Evolutionary conservation across 1,140 invertebrate species (phyloP).

Genomic region (Drosophila nannoptera): DNA sequence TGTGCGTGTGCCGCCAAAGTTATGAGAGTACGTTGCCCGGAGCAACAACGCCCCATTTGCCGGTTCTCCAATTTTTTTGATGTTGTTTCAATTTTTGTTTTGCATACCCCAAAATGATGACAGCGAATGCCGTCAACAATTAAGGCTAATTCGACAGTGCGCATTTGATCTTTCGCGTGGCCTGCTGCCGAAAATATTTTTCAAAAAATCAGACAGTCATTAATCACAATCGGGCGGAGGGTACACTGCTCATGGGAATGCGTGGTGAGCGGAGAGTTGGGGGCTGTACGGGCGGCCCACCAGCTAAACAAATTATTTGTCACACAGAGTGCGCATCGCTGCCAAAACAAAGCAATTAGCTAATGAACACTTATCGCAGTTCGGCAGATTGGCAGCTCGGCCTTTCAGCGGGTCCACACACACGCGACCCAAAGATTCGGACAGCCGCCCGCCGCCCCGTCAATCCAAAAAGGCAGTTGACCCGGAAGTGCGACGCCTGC

Average conservation of each 20-base stretch:
- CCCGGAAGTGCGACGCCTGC: constrained; percentile 35
- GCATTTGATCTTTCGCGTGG: constrained; percentile 36
- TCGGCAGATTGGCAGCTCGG: constrained; percentile 1
- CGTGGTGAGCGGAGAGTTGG: background rate
- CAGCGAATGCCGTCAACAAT: constrained; percentile 54
- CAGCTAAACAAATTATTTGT: constrained; percentile 51
- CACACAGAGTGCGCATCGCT: constrained; percentile 40
- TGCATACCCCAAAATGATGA: constrained; percentile 36
- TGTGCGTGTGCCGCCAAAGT: constrained; percentile 33
- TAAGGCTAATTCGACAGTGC: constrained; percentile 62
- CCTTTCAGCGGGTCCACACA: constrained; percentile 15
- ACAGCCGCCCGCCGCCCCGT: constrained; percentile 8
- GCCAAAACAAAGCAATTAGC: constrained; percentile 65
- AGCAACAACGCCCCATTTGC: constrained; percentile 39
- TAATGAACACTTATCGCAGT: constrained; percentile 56
- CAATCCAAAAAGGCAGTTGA: constrained; percentile 28
- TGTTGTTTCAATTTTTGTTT: constrained; percentile 2
- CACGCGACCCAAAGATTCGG: constrained; percentile 23
- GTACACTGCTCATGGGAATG: too few relatives aligned
- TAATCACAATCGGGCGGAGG: constrained; percentile 43
- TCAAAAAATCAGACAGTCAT: constrained; percentile 65
- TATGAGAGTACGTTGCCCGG: constrained; percentile 18
- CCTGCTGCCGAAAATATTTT: constrained; percentile 40
- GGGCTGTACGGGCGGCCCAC: too few relatives aligned
- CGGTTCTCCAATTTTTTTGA: constrained; percentile 1